phyloP scores from a whole-genome alignment of 2,113 vertebrate species.

The Aepyceros melampus region DNA sequence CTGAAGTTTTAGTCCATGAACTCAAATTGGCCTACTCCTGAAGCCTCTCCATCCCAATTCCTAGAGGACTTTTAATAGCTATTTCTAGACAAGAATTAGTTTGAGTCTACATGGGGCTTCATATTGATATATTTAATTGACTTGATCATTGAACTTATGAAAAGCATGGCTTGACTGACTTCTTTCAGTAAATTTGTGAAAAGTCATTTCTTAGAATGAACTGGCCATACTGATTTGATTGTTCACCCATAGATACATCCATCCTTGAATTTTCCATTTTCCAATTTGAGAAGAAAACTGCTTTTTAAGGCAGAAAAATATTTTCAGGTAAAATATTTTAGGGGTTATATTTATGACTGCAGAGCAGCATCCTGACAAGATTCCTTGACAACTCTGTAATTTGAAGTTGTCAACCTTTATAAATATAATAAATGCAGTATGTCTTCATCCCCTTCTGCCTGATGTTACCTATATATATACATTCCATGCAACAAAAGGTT shows the following conservation, averaged over 20 bases:
- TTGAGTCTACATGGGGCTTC: neutral
- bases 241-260: neutral
- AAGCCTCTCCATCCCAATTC: neutral
- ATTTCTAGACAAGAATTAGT: neutral
- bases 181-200: neutral
- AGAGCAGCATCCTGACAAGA: neutral
- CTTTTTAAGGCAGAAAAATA: neutral
- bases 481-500: neutral
- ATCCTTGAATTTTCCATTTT: neutral
- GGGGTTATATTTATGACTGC: neutral
- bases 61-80: neutral
- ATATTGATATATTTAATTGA: neutral
- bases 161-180: neutral
- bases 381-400: neutral
- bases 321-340: neutral
- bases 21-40: neutral
- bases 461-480: neutral
- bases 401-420: neutral
- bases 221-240: neutral
- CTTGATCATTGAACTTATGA: neutral
- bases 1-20: neutral
- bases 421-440: neutral
- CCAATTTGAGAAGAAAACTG: conserved; percentile 10
- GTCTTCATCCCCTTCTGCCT: neutral
- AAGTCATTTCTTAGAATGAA: conserved; percentile 39